These are phyloP conservation scores for Anguilla obscura DNA, from an alignment of 2,797 vertebrate genomes.

Conservation along the genomic window DNA sequence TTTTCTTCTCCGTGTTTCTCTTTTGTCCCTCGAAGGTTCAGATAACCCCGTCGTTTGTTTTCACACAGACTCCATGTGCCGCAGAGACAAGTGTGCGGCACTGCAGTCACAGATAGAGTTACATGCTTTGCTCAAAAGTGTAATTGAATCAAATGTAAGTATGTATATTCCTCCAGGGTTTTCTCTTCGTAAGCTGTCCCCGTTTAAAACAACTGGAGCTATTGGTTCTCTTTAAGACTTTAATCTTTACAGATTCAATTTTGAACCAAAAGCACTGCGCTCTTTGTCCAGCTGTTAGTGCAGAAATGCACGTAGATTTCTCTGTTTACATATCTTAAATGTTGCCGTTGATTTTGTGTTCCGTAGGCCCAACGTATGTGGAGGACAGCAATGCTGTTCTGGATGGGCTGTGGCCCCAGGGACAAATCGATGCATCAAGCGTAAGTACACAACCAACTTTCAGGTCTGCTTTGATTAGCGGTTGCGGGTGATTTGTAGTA, in stretches of 20 bases:
- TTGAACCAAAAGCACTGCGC: constrained; percentile 42
- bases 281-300: constrained; percentile 38
- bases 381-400: constrained; percentile 91
- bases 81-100: constrained; percentile 49
- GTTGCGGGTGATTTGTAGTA: neutral
- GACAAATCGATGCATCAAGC: constrained; percentile 91
- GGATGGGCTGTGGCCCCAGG: constrained; percentile 88
- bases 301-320: neutral
- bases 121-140: constrained; percentile 56
- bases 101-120: constrained; percentile 55
- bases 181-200: constrained; percentile 53
- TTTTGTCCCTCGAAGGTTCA: constrained; percentile 57
- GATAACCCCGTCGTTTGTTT: constrained; percentile 63
- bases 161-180: constrained; percentile 55
- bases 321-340: constrained; percentile 30
- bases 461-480: neutral
- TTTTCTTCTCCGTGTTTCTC: constrained; percentile 62
- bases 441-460: constrained; percentile 71
- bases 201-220: constrained; percentile 55
- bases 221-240: constrained; percentile 38
- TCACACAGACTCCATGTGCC: constrained; percentile 52
- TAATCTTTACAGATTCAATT: constrained; percentile 39
- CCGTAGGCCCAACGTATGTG: constrained; percentile 88
- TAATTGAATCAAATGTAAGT: constrained; percentile 63
- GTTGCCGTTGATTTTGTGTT: constrained; percentile 42